phyloP scores from a whole-genome alignment of 2,113 vertebrate genomes.

The Neolamprologus falcicula region DNA sequence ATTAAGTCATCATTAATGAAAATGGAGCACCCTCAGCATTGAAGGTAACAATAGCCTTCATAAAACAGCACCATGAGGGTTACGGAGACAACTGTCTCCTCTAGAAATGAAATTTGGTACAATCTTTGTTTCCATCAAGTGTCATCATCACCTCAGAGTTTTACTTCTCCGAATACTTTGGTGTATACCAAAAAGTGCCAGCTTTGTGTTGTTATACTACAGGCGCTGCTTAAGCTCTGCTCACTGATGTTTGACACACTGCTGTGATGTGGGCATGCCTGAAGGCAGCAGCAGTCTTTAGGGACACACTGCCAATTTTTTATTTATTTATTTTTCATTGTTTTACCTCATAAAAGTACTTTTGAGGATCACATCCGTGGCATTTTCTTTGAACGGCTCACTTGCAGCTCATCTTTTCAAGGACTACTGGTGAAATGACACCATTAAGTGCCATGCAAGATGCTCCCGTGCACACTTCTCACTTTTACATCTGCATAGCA shows the following conservation, averaged over 20 bases:
- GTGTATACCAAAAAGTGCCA: background rate
- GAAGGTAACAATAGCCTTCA: background rate
- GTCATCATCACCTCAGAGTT: background rate
- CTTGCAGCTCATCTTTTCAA: background rate
- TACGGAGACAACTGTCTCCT: background rate
- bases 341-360: background rate
- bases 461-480: conserved; percentile 42
- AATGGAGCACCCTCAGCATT: background rate
- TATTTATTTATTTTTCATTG: background rate
- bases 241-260: background rate
- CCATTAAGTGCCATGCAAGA: background rate
- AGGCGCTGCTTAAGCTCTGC: background rate
- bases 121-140: background rate
- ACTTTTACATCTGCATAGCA: conserved; percentile 25
- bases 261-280: background rate
- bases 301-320: background rate
- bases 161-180: background rate
- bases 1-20: background rate
- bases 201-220: background rate
- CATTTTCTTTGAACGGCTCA: background rate
- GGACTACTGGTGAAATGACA: background rate
- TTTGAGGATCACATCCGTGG: background rate
- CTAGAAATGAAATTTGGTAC: background rate
- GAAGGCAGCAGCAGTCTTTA: background rate
- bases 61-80: background rate